Base-by-base conservation (phyloP, 2,888 invertebrate genomes). In the Rhogogaster chlorosoma region DNA sequence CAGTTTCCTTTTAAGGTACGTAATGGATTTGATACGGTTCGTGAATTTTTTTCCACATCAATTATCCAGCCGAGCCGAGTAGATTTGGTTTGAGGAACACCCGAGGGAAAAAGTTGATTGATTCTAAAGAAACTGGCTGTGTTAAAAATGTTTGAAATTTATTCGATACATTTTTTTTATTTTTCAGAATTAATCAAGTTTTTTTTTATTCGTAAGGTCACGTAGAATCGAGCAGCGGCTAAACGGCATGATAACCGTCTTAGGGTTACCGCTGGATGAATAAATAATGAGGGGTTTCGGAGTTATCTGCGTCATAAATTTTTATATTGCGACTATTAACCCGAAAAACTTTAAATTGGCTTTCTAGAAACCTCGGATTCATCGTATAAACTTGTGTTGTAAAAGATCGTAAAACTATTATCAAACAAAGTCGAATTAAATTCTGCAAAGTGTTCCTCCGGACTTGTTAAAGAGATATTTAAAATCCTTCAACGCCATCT, bases 241-340 rank as follows among this genome's bases (percentile, higher is more conserved):
- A 12, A 61, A 26, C 26, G 61, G 15, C n/a, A 22, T 7, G 10
- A 26, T 10, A 38, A 73, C 22, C 9, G 71, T 71, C 32, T 32
- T n/a, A 12, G 36, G 70, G 18, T 12, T 71, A 67, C 70, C 32
- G n/a, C 70, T 32, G 15, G 22, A 42, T 42, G 22, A 73, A 49
- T 49, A 12, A 77, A 32, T 26, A 49, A 29, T 49, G 26, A 22
- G 15, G 10, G 49, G 18, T 49, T 77, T 49, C 32, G 29, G 2
- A 49, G 45, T 18, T 49, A 29, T 49, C 49, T 49, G 49, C 49
- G 29, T 77, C 49, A 77, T 77, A 49, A 45, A 77, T 77, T 77
- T 77, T 77, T 49, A 77, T 77, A 77, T 29, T n/a, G 77, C 29
- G 49, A 53, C 77, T 49, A 77, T 77, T 77, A 77, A 29, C 77